A percentile compares a stretch with the other conserved stretches of the same genome.
Evolutionary conservation across 1,140 invertebrate genomes (phyloP).

Genomic region (Triops longicaudatus): DNA sequence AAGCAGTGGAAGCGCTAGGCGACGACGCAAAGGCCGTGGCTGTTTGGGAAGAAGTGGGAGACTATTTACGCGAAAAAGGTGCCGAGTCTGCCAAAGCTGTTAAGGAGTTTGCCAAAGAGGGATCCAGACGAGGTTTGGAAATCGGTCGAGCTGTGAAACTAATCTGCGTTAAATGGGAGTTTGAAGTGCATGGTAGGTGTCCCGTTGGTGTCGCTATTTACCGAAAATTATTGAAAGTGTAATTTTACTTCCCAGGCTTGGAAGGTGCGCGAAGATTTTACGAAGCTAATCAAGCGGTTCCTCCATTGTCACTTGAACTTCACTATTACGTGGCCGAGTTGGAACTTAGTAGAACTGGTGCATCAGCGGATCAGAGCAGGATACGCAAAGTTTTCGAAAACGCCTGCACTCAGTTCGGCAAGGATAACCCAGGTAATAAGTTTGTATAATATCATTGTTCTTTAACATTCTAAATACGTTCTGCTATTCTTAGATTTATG

Average conservation of each 20-base stretch:
- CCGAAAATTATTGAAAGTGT: background rate
- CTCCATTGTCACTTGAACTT: constrained; percentile 43
- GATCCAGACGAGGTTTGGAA: constrained; percentile 36
- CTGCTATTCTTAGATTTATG: constrained; percentile 43
- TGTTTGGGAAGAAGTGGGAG: constrained; percentile 43
- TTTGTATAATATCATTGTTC: constrained; percentile 28
- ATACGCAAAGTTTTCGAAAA: constrained; percentile 42
- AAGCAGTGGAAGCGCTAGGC: constrained; percentile 40
- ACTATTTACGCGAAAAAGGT: constrained; percentile 30
- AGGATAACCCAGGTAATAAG: constrained; percentile 37
- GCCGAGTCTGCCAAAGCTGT: constrained; percentile 32
- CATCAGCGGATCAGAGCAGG: constrained; percentile 17
- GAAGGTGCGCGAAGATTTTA: constrained; percentile 41
- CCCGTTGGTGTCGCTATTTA: background rate
- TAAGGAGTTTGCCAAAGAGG: constrained; percentile 43
- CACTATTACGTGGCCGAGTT: constrained; percentile 46
- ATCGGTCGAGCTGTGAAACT: constrained; percentile 39
- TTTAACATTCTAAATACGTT: constrained; percentile 30
- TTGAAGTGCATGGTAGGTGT: background rate
- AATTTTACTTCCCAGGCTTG: constrained; percentile 37
- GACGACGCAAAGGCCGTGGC: constrained; percentile 37
- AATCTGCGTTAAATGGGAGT: constrained; percentile 16
- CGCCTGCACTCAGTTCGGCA: constrained; percentile 45
- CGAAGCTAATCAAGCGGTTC: constrained; percentile 36
- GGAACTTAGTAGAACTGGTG: constrained; percentile 36